These are phyloP conservation scores for Phyllostomus discolor DNA, from an alignment of 2,113 vertebrate genomes.

Conservation along the genomic window DNA sequence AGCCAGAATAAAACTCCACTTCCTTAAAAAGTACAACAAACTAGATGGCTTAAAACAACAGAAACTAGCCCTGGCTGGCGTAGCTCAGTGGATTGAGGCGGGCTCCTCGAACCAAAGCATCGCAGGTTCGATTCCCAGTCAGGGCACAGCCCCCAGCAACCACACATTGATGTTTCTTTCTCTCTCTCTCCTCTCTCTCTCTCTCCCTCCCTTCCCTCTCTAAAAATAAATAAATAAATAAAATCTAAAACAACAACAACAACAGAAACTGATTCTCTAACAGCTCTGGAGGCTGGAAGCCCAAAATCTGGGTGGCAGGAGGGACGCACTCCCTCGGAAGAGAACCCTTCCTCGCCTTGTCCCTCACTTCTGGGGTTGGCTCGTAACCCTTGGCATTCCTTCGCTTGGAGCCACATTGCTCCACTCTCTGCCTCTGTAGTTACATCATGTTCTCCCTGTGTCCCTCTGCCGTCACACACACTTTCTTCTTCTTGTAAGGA, in stretches of 20 bases:
- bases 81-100: too few relatives aligned
- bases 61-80: too few relatives aligned
- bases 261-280: neutral
- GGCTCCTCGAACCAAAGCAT: too few relatives aligned
- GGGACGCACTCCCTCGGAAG: fast-evolving
- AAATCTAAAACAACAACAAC: too few relatives aligned
- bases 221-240: too few relatives aligned
- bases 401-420: neutral
- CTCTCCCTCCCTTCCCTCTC: too few relatives aligned
- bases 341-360: neutral
- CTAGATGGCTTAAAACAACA: neutral
- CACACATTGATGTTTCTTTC: too few relatives aligned
- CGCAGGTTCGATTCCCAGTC: too few relatives aligned
- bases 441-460: fast-evolving
- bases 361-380: neutral
- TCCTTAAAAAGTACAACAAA: neutral
- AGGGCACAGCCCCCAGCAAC: too few relatives aligned
- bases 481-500: neutral
- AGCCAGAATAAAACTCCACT: neutral
- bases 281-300: neutral
- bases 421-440: neutral
- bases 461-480: neutral
- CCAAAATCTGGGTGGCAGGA: neutral
- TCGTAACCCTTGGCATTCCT: neutral
- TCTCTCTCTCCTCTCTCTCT: too few relatives aligned